A percentile compares a stretch with the other conserved stretches of the same genome.
Conservation (phyloP, 2,797 vertebrate genomes). For the Peromyscus melanophrys region DNA sequence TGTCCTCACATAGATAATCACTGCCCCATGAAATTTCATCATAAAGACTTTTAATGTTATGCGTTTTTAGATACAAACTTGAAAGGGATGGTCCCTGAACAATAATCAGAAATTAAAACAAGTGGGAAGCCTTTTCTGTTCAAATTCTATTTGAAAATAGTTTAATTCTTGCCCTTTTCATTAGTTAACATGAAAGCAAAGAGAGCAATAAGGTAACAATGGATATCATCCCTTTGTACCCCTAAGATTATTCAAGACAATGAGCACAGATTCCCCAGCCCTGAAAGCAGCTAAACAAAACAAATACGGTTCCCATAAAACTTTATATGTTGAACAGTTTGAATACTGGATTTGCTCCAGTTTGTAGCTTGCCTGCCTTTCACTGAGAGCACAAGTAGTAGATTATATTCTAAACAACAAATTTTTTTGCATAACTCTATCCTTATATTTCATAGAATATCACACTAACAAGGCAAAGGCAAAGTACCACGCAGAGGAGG, state of each 20-base stretch:
- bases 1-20: neutral
- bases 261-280: neutral
- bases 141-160: neutral
- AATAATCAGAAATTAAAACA: neutral
- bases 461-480: neutral
- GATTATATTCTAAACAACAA: neutral
- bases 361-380: neutral
- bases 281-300: neutral
- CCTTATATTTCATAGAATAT: neutral
- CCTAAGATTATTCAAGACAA: neutral
- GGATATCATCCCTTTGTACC: neutral
- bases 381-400: neutral
- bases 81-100: neutral
- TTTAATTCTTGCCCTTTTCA: neutral
- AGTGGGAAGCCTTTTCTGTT: neutral
- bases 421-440: neutral
- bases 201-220: neutral
- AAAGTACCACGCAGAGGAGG: neutral
- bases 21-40: neutral
- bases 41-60: neutral
- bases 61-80: neutral
- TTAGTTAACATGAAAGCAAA: neutral
- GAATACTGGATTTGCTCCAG: neutral
- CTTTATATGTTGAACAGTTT: neutral
- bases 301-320: neutral